Evolutionary conservation across 2,797 vertebrate species (phyloP), one percentile per base, ranked within the genome.

Genomic region (Hydrophis major): DNA sequence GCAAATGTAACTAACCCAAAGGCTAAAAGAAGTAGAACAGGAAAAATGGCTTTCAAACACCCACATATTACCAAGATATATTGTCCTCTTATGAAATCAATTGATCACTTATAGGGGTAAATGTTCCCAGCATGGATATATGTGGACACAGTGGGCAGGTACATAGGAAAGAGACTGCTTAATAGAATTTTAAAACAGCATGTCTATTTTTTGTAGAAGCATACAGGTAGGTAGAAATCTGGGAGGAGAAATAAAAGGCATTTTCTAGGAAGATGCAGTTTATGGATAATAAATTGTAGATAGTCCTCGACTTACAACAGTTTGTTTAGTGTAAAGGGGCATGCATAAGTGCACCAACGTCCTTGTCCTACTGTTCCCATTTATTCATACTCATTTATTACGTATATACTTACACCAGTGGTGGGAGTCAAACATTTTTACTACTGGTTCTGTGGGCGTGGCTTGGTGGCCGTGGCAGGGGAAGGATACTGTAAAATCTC

Each of bases 141-240:
- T 22, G 47, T 47, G 47, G 47, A 14, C n/a, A 60, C 10, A 13
- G 56, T 60, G 57, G 37, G 8, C 14, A 32, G 7, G 57, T 3
- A 63, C 63, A 90, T 91, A 96, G 60, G 20, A 47, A 22, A 25
- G 74, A 78, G 8, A 3, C 74, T 78, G 37, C 18, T 78, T 78
- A 88, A 90, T 93, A 95, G 89, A 91, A 94, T 90, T 87, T 93
- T 95, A 95, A 96, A 95, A 86, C 78, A 94, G 59, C 93, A n/a
- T 89, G 93, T 86, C 92, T 94, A 89, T 55, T 94, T 95, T 50
- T 42, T n/a, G 69, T 2, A 25, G 2, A 0, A 63, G 14, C 10
- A 55, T 92, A 28, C n/a, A 74, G 90, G 93, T 94, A 87, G 69
- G 32, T 69, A 56, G 50, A 94, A 87, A 93, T 66, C 22, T 92